Conservation (phyloP, 2,888 invertebrate genomes). For the Tholera decimalis region DNA sequence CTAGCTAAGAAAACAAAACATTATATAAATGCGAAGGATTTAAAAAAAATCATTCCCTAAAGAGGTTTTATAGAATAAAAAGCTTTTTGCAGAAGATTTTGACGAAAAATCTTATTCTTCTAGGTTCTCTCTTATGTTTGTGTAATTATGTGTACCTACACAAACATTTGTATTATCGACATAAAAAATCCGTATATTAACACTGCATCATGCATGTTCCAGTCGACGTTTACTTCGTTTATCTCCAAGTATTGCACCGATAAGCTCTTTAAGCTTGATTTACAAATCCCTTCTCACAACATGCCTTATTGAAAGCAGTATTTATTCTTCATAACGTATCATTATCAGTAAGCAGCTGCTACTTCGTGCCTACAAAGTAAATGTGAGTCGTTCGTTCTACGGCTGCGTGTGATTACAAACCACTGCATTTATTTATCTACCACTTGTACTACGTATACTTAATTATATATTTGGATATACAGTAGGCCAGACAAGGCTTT, state of each 20-base stretch:
- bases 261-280: conserved; percentile 52
- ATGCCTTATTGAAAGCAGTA: conserved; percentile 46
- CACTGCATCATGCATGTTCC: neutral
- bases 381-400: conserved; percentile 49
- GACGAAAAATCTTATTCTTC: neutral
- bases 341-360: conserved; percentile 57
- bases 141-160: neutral
- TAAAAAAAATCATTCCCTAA: too few relatives aligned
- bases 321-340: conserved; percentile 53
- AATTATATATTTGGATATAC: neutral
- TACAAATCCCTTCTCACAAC: conserved; percentile 53
- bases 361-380: conserved; percentile 38
- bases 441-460: neutral
- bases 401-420: conserved; percentile 42
- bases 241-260: conserved; percentile 38
- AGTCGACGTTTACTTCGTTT: neutral
- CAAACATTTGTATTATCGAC: neutral
- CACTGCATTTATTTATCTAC: conserved; percentile 5
- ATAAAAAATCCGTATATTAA: neutral
- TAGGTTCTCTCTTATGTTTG: neutral
- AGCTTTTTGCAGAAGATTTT: neutral
- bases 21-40: too few relatives aligned
- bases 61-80: neutral
- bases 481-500: neutral
- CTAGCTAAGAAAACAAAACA: neutral